Evolutionary conservation across 2,113 vertebrate species (phyloP).

Genomic region (Taxidea taxus): DNA sequence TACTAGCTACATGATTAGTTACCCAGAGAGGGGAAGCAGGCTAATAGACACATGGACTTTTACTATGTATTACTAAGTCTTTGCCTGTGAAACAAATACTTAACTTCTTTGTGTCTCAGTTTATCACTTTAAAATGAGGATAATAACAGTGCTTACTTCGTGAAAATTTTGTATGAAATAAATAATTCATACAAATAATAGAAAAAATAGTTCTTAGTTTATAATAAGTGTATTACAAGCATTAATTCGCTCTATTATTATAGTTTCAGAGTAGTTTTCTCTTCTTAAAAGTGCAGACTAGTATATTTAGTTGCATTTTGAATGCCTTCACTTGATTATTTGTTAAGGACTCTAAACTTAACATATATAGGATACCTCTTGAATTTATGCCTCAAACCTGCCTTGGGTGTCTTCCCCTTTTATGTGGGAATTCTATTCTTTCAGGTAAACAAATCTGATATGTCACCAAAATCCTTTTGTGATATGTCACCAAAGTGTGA

Average conservation of each 20-base stretch:
- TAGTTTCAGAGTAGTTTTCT: neutral
- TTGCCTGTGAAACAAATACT: neutral
- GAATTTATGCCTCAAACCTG: neutral
- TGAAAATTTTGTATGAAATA: neutral
- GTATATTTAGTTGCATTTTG: neutral
- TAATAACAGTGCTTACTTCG: neutral
- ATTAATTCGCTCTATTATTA: neutral
- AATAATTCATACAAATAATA: neutral
- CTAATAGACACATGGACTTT: neutral
- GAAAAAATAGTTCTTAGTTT: neutral
- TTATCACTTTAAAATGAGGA: neutral
- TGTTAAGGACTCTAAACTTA: neutral
- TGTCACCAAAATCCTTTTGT: neutral
- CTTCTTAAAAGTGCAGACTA: neutral
- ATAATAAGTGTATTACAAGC: neutral
- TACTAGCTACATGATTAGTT: neutral
- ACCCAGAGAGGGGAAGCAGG: neutral
- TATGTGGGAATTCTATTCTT: neutral
- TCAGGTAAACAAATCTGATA: neutral
- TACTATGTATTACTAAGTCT: neutral
- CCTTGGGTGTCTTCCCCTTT: neutral
- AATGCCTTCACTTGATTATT: neutral
- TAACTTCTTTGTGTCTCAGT: neutral
- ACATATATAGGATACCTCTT: neutral
- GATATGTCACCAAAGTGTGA: too few species aligned